Evolutionary conservation across 1,140 invertebrate genomes (phyloP).

Genomic region (Nephotettix cincticeps): DNA sequence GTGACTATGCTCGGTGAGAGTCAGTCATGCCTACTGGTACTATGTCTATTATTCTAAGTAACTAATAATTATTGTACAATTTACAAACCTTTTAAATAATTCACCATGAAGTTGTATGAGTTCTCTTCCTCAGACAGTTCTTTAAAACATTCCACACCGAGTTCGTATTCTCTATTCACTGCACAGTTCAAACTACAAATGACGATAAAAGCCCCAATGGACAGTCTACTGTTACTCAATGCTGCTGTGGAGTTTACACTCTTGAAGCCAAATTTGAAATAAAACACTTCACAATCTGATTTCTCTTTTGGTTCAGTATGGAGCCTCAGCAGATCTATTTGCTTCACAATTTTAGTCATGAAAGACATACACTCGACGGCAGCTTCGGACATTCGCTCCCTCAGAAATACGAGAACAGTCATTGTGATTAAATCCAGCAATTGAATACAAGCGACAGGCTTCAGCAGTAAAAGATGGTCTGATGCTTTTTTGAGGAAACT

Average conservation of each 20-base stretch:
- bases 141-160: background rate
- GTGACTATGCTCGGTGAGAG: too few relatives aligned
- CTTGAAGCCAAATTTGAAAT: constrained; percentile 2
- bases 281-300: background rate
- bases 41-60: too few relatives aligned
- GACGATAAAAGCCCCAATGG: background rate
- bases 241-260: background rate
- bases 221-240: background rate
- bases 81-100: background rate
- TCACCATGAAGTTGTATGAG: background rate
- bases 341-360: background rate
- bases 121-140: background rate
- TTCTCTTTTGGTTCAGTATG: background rate
- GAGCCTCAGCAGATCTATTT: constrained; percentile 1
- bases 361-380: background rate
- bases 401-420: background rate
- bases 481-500: background rate
- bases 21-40: too few relatives aligned
- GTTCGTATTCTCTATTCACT: background rate
- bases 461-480: background rate
- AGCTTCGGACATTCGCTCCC: background rate
- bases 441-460: background rate
- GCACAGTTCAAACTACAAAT: background rate
- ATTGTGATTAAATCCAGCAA: background rate
- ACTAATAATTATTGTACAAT: too few relatives aligned